Base-by-base conservation (phyloP, 2,888 invertebrate species). In the Chirona hameri region DNA sequence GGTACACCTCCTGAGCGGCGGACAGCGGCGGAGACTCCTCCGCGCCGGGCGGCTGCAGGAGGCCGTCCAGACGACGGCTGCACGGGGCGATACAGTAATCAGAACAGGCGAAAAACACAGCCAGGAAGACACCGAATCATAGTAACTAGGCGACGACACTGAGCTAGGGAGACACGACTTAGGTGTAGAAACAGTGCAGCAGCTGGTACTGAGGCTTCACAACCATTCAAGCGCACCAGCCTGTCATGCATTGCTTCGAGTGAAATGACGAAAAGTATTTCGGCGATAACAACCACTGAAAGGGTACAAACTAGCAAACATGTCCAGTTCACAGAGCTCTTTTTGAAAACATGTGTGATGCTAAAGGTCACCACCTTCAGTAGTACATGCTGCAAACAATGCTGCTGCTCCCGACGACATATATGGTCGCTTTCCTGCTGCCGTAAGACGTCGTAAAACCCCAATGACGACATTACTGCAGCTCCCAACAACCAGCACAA, bases 1-100 rank as follows among this genome's bases (percentile, higher is more conserved):
- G 21, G 76, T 46, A 76, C 46, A 76, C 76, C 76, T 76, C 76
- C 76, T 46, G 76, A 5, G 76, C 76, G 46, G 76, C 76, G 5
- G 12, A 39, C 76, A 76, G 76, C 76, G 76, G 76, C 39, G 76
- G 76, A 21, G 76, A 39, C 39, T 76, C 76, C 76, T 76, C 39
- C 10, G 39, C 31, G 2, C 76, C 76, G 21, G 76, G 24, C 46
- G 76, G 46, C 76, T 76, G 39, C 24, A 76, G 39, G 46, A 76
- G 21, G 10, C 15, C 24, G 24, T 76, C 76, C 76, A 76, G 76
- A 1, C 76, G 76, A 3, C 24, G 24, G 46, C 76, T 76, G 76
- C 52, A 18, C 15, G 7, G 52, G 12, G 52, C 3, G 52, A 52
- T 18, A 7, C 72, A 4, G 18, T 18, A n/a, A 15, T 15, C 18